Conservation (phyloP, 1,140 invertebrate genomes). For the Zaprionus vittiger region DNA sequence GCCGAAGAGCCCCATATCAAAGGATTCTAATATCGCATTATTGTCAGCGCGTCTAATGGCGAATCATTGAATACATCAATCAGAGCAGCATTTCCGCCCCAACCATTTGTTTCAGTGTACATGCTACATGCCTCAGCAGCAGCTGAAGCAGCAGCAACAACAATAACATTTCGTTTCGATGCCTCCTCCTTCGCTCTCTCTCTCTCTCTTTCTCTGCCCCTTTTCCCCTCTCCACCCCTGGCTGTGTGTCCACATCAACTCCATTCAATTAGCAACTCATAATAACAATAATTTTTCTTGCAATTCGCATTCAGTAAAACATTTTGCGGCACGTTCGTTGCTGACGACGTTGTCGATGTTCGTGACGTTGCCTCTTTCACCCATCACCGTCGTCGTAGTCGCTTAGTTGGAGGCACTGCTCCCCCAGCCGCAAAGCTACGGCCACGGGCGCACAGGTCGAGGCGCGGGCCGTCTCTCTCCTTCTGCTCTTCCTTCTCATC, state of each 20-base stretch:
- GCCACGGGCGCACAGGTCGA: slow-evolving; percentile 7
- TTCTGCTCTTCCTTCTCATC: slow-evolving; percentile 47
- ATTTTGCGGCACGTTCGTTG: slow-evolving; percentile 77
- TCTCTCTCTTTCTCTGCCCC: slow-evolving; percentile 1
- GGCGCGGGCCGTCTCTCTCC: slow-evolving; percentile 36
- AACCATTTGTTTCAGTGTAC: slow-evolving; percentile 43
- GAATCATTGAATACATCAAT: slow-evolving; percentile 43
- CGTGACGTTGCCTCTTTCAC: slow-evolving; percentile 62
- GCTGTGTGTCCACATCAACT: slow-evolving; percentile 54
- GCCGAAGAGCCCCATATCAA: slow-evolving; percentile 6
- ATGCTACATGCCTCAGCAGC: slow-evolving; percentile 10
- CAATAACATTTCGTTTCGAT: slow-evolving; percentile 21
- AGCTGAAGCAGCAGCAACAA: neutral
- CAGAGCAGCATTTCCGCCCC: slow-evolving; percentile 2
- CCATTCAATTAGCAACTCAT: slow-evolving; percentile 82
- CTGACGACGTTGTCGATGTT: slow-evolving; percentile 58
- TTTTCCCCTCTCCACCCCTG: neutral
- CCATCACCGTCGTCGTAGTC: slow-evolving; percentile 11
- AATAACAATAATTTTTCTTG: slow-evolving; percentile 79
- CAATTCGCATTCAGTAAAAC: slow-evolving; percentile 79
- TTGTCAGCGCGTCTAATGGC: slow-evolving; percentile 32
- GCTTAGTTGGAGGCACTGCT: neutral
- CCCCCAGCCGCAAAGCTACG: slow-evolving; percentile 13
- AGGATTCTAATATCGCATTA: slow-evolving; percentile 26
- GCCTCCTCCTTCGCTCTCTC: neutral